Evolutionary conservation across 2,113 vertebrate genomes (phyloP).

Genomic region (Gambusia affinis): DNA sequence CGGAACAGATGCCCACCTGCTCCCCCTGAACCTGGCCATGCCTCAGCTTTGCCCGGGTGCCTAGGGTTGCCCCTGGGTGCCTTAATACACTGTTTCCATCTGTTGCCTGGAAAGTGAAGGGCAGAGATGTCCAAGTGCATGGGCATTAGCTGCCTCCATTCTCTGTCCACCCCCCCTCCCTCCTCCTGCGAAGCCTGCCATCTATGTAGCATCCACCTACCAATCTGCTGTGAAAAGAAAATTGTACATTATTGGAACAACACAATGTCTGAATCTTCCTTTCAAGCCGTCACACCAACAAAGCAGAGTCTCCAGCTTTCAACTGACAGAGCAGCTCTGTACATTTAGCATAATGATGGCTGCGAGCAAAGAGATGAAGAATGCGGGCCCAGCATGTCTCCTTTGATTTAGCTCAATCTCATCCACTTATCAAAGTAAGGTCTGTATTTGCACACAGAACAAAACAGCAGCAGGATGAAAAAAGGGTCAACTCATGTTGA

Average conservation of each 20-base stretch:
- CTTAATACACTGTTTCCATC: constrained; percentile 84
- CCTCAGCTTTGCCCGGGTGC: constrained; percentile 75
- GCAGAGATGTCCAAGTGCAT: constrained; percentile 74
- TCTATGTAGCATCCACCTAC: constrained; percentile 41
- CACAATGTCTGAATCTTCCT: constrained; percentile 49
- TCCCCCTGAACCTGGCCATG: constrained; percentile 79
- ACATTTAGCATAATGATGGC: constrained; percentile 65
- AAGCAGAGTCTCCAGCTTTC: constrained; percentile 50
- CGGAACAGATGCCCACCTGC: constrained; percentile 85
- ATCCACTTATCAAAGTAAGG: constrained; percentile 69
- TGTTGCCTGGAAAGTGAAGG: constrained; percentile 83
- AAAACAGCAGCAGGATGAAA: constrained; percentile 47
- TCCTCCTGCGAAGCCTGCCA: constrained; percentile 30
- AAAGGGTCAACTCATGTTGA: constrained; percentile 31
- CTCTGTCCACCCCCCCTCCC: constrained; percentile 4
- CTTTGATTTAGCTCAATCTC: constrained; percentile 69
- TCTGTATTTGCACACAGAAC: constrained; percentile 61
- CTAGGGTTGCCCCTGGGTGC: constrained; percentile 79
- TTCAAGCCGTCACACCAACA: constrained; percentile 46
- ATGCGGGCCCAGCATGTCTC: constrained; percentile 66
- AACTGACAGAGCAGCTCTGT: constrained; percentile 67
- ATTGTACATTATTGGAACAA: constrained; percentile 58
- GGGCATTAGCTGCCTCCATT: constrained; percentile 31
- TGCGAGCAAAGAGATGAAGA: constrained; percentile 59
- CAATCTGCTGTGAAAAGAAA: constrained; percentile 46